A percentile compares a stretch with the other conserved stretches of the same genome.
Evolutionary conservation across 2,888 invertebrate species (phyloP).

Genomic region (Xanthia icteritia): DNA sequence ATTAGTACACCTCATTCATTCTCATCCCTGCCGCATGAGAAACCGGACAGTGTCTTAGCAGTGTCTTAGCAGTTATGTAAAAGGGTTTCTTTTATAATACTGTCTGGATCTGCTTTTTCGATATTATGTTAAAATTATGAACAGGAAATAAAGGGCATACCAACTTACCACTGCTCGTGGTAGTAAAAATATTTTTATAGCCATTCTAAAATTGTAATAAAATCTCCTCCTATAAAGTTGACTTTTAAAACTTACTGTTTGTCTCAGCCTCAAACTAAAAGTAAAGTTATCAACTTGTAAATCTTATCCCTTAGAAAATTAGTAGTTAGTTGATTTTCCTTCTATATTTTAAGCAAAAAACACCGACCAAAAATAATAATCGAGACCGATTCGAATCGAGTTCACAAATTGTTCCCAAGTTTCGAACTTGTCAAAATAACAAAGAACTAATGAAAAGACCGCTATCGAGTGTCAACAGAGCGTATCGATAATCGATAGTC

Average conservation of each 20-base stretch:
- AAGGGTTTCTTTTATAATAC: no score
- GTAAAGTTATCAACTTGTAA: constrained; percentile 28
- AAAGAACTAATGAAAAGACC: constrained; percentile 64
- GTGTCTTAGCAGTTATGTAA: no score
- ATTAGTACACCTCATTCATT: no score
- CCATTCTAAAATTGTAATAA: constrained; percentile 18
- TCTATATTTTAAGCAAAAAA: constrained; percentile 20
- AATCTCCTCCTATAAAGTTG: background rate
- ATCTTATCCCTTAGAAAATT: constrained; percentile 17
- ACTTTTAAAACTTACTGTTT: constrained; percentile 10
- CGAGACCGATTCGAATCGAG: constrained; percentile 27
- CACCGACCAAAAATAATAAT: constrained; percentile 39
- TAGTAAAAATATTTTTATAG: background rate
- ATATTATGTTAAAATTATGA: background rate
- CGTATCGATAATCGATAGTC: constrained; percentile 63
- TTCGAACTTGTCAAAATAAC: constrained; percentile 65
- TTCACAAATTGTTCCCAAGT: constrained; percentile 45
- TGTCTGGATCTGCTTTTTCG: background rate
- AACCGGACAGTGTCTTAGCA: no score
- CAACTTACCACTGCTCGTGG: background rate
- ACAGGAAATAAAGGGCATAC: background rate
- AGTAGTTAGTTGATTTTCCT: constrained; percentile 15
- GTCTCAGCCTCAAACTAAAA: constrained; percentile 6
- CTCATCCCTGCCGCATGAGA: no score
- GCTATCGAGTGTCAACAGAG: constrained; percentile 60